A percentile compares a stretch with the other conserved stretches of the same genome.
These are phyloP conservation scores for Pristionchus maxplancki DNA, from an alignment of 2,888 invertebrate species.

Conservation along the genomic window DNA sequence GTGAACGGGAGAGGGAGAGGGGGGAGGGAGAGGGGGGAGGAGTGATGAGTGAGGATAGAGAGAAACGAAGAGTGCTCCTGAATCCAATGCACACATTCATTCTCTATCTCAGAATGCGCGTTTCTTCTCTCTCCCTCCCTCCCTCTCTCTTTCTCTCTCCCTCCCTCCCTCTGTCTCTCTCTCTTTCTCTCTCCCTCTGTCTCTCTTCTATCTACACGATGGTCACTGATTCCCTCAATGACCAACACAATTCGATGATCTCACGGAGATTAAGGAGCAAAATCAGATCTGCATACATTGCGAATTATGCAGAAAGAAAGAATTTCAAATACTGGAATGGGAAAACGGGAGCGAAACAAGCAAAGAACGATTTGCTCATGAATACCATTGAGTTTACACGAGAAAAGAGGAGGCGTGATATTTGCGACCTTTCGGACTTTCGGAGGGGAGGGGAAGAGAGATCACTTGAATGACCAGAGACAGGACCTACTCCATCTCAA, in stretches of 20 bases:
- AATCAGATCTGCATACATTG: neutral
- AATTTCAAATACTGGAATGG: neutral
- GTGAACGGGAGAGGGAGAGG: neutral
- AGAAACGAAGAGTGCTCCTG: neutral
- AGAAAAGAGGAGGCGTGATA: neutral
- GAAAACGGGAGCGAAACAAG: neutral
- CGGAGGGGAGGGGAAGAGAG: neutral
- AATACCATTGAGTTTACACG: neutral
- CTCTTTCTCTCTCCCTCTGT: no score
- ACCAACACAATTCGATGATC: neutral
- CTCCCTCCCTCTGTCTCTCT: no score
- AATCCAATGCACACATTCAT: conserved; percentile 22
- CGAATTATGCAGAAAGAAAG: neutral
- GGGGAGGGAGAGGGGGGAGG: neutral
- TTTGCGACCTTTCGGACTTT: conserved; percentile 21
- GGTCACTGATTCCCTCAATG: conserved; percentile 14
- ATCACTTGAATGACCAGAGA: conserved; percentile 34
- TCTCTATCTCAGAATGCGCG: neutral
- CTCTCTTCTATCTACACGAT: neutral
- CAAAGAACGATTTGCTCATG: neutral
- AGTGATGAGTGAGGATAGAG: neutral
- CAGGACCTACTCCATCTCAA: conserved; percentile 23
- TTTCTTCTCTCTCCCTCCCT: neutral
- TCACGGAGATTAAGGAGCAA: neutral
- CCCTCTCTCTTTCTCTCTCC: no score